Percentiles rank a stretch among this genome's conserved stretches.
Evolutionary conservation across 2,797 vertebrate species (phyloP).

Genomic region (Peromyscus nudipes): DNA sequence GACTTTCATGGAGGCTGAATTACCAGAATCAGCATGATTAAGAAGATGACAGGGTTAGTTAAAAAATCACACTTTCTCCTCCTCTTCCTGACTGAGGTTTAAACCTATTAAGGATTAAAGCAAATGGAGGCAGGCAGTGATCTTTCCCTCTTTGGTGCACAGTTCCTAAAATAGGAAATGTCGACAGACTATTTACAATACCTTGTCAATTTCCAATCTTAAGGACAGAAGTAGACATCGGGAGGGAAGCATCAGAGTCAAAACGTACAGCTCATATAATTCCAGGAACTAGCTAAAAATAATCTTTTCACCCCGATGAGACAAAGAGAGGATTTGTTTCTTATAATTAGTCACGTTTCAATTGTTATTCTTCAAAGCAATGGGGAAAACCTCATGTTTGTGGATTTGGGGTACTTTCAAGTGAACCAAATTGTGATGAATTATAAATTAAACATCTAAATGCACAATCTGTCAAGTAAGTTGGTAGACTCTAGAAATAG

Average conservation of each 20-base stretch:
- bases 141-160: conserved; percentile 35
- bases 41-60: conserved; percentile 89
- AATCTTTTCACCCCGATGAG: conserved; percentile 72
- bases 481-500: conserved; percentile 75
- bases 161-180: conserved; percentile 78
- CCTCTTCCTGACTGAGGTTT: conserved; percentile 78
- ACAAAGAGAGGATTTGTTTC: conserved; percentile 65
- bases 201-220: conserved; percentile 81
- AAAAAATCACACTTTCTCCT: conserved; percentile 84
- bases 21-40: conserved; percentile 91
- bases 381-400: conserved; percentile 58
- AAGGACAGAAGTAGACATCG: conserved; percentile 81
- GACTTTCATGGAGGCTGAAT: conserved; percentile 89
- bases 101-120: conserved; percentile 86
- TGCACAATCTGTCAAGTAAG: conserved; percentile 70
- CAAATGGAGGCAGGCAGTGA: conserved; percentile 62
- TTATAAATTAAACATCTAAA: conserved; percentile 63
- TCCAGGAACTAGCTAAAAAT: conserved; percentile 77
- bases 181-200: conserved; percentile 82
- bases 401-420: conserved; percentile 71
- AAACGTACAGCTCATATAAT: conserved; percentile 77
- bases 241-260: conserved; percentile 64
- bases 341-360: conserved; percentile 69
- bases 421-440: conserved; percentile 71
- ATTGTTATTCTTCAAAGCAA: conserved; percentile 75